phyloP scores from a whole-genome alignment of 2,113 vertebrate genomes.

The Clarias gariepinus region DNA sequence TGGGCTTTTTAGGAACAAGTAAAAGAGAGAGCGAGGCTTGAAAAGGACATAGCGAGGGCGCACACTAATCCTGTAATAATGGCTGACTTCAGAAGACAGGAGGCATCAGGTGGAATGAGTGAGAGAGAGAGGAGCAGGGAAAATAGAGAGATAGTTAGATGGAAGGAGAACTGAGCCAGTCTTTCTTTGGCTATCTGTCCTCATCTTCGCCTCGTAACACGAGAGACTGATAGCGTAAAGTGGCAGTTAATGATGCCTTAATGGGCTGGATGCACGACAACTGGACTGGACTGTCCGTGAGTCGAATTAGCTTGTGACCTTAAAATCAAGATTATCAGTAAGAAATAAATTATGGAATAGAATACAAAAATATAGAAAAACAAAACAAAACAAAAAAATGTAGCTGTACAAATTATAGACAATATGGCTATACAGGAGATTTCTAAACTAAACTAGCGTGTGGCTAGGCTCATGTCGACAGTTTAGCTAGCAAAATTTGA shows the following conservation, averaged over 20 bases:
- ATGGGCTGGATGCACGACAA: neutral
- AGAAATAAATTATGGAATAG: neutral
- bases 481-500: too few species aligned
- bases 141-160: constrained; percentile 4
- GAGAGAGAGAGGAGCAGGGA: constrained; percentile 18
- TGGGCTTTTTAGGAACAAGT: constrained; percentile 51
- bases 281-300: neutral
- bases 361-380: too few species aligned
- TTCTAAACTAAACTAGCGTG: too few species aligned
- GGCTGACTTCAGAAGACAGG: constrained; percentile 5
- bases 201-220: constrained; percentile 1
- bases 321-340: too few species aligned
- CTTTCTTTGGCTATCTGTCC: constrained; percentile 24
- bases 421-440: too few species aligned
- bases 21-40: constrained; percentile 26
- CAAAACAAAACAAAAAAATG: too few species aligned
- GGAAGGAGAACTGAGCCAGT: neutral
- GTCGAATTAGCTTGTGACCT: too few species aligned
- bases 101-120: constrained; percentile 23
- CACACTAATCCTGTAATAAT: constrained; percentile 52
- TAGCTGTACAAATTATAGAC: too few species aligned
- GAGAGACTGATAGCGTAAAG: constrained; percentile 31
- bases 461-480: too few species aligned
- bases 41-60: constrained; percentile 33
- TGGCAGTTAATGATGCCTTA: constrained; percentile 38